Evolutionary conservation across 2,888 invertebrate genomes (phyloP).

Genomic region (Tipula lateralis): DNA sequence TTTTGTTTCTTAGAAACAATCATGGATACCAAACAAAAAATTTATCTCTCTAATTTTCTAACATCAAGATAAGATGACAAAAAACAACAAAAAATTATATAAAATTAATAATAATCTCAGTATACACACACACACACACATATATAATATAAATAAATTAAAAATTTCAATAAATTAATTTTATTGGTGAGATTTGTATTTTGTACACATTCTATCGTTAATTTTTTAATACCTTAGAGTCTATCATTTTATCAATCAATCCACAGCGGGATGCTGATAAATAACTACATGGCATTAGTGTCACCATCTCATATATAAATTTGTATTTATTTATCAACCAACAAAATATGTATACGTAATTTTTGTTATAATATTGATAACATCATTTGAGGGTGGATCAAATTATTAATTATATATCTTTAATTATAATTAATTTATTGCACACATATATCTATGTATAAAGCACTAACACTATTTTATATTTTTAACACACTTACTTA

Average conservation of each 20-base stretch:
- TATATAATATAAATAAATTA: background rate
- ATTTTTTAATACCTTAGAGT: conserved; percentile 45
- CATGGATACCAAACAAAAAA: background rate
- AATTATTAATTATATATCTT: background rate
- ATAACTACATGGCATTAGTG: conserved; percentile 50
- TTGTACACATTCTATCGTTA: background rate
- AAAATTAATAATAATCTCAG: background rate
- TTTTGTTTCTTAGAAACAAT: background rate
- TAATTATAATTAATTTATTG: background rate
- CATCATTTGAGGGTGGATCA: conserved; percentile 5
- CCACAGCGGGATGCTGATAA: conserved; percentile 48
- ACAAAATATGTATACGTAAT: background rate
- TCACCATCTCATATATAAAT: conserved; percentile 45
- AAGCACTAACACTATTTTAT: background rate
- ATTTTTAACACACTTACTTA: background rate
- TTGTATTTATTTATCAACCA: conserved; percentile 2
- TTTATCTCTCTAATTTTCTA: background rate
- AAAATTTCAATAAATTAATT: conserved; percentile 2
- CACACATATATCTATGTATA: background rate
- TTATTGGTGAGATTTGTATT: background rate
- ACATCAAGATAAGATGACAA: background rate
- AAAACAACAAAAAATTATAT: background rate
- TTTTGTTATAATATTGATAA: background rate
- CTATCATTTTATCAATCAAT: conserved; percentile 51
- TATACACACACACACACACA: background rate